Evolutionary conservation across 2,113 vertebrate genomes (phyloP).

Genomic region (Tetrax tetrax): DNA sequence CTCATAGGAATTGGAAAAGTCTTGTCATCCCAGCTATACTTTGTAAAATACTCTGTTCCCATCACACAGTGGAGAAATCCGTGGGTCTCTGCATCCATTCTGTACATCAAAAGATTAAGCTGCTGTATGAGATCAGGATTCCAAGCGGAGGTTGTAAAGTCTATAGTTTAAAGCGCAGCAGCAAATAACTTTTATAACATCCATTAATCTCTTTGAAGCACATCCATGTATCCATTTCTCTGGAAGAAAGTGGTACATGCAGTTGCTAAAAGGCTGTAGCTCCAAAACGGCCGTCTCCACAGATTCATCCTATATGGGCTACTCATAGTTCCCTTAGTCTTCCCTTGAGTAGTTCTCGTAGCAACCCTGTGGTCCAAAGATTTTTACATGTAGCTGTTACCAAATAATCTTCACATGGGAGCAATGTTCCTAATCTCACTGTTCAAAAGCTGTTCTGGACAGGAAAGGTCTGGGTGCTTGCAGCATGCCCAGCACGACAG

Average conservation of each 20-base stretch:
- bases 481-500: background rate
- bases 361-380: background rate
- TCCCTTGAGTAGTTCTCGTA: background rate
- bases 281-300: background rate
- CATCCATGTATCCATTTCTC: background rate
- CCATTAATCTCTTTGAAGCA: conserved; percentile 6
- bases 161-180: background rate
- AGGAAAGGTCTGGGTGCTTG: background rate
- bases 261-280: background rate
- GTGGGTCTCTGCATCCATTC: background rate
- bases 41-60: background rate
- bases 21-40: background rate
- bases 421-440: background rate
- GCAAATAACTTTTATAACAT: conserved; percentile 5
- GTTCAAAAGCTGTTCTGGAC: background rate
- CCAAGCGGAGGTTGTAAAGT: background rate
- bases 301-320: background rate
- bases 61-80: background rate
- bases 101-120: background rate
- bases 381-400: background rate
- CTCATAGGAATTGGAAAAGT: background rate
- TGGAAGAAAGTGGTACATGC: background rate
- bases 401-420: background rate
- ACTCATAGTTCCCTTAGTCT: background rate
- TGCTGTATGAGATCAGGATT: background rate